phyloP scores from a whole-genome alignment of 1,140 invertebrate genomes.

The Metaphire vulgaris region DNA sequence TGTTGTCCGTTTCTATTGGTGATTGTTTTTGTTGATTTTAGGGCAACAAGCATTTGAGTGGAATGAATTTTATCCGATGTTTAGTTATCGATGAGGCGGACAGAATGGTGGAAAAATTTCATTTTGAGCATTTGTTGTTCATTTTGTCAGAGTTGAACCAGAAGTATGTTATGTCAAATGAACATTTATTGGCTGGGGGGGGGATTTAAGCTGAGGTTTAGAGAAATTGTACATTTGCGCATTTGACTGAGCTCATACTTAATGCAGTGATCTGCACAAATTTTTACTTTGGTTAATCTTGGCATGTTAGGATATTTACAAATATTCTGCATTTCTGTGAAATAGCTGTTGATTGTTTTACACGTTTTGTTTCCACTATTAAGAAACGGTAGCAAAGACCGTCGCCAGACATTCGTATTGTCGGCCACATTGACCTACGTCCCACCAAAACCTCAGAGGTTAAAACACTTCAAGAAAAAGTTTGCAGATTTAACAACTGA shows the following conservation, averaged over 20 bases:
- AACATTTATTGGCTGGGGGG: too few species aligned
- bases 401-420: slow-evolving; percentile 84
- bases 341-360: not conserved
- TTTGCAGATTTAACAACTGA: slow-evolving; percentile 37
- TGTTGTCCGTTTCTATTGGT: too few species aligned
- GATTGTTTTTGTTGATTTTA: slow-evolving; percentile 33
- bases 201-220: not conserved
- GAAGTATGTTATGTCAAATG: not conserved
- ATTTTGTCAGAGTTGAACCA: not conserved
- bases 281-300: too few species aligned
- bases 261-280: too few species aligned
- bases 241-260: too few species aligned
- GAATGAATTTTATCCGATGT: slow-evolving; percentile 58
- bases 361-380: not conserved
- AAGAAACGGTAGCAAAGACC: slow-evolving; percentile 66
- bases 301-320: too few species aligned
- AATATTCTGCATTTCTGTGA: not conserved
- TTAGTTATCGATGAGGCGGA: slow-evolving; percentile 97
- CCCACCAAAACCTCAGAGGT: slow-evolving; percentile 71
- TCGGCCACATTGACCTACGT: slow-evolving; percentile 90
- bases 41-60: slow-evolving; percentile 45
- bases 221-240: too few species aligned
- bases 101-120: slow-evolving; percentile 91
- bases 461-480: slow-evolving; percentile 57
- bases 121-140: slow-evolving; percentile 77